Evolutionary conservation across 2,797 vertebrate species (phyloP).

Genomic region (Onychomys leucogaster): DNA sequence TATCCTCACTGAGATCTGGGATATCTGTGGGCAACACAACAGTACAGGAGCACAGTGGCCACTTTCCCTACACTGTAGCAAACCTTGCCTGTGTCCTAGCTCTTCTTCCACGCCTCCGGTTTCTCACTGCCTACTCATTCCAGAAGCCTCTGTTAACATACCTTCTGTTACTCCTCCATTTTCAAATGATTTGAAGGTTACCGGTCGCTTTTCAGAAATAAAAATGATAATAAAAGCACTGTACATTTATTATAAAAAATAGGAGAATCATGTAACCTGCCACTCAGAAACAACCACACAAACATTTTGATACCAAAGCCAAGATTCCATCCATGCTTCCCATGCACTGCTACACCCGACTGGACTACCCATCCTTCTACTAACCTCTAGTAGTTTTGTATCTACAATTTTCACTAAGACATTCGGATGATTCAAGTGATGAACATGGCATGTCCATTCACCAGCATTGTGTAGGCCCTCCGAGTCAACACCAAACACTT

Average conservation of each 20-base stretch:
- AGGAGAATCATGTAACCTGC: background rate
- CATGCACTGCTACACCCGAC: conserved; percentile 3
- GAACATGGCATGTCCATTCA: background rate
- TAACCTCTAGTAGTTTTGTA: background rate
- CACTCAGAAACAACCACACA: background rate
- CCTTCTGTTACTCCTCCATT: conserved; percentile 69
- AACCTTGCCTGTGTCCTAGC: conserved; percentile 65
- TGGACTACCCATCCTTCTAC: background rate
- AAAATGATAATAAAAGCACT: conserved; percentile 63
- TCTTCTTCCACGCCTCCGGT: conserved; percentile 63
- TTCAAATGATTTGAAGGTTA: conserved; percentile 56
- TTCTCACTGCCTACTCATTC: conserved; percentile 78
- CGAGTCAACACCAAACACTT: conserved; percentile 1
- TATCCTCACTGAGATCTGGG: conserved; percentile 91
- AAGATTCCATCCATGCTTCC: background rate
- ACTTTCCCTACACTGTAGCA: conserved; percentile 53
- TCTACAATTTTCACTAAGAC: conserved; percentile 37
- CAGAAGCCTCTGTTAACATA: conserved; percentile 65
- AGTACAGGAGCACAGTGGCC: background rate
- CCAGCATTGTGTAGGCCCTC: conserved; percentile 13
- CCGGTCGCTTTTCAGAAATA: conserved; percentile 61
- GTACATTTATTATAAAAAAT: conserved; percentile 21
- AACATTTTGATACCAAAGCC: conserved; percentile 58
- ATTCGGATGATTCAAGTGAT: background rate
- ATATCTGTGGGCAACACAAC: conserved; percentile 89